Evolutionary conservation across 2,888 invertebrate genomes (phyloP).

Genomic region (Actias luna): DNA sequence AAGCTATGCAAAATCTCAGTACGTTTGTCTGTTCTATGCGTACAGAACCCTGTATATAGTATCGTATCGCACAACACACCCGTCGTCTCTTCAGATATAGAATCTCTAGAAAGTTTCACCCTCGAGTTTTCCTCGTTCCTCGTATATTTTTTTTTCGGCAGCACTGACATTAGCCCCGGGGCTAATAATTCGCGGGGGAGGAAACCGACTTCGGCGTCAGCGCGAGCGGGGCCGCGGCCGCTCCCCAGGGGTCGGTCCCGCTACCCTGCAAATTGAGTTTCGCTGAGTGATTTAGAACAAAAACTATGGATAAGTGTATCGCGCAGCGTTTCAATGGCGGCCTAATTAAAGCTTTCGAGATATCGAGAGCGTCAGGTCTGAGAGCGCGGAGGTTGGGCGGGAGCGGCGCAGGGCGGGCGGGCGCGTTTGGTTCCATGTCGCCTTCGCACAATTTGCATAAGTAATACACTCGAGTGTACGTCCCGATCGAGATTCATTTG

Average conservation of each 20-base stretch:
- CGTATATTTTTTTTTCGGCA: slow-evolving; percentile 46
- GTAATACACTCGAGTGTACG: not conserved
- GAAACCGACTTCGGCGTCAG: slow-evolving; percentile 47
- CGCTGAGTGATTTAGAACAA: slow-evolving; percentile 66
- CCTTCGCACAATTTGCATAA: slow-evolving; percentile 6
- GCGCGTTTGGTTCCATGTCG: not conserved
- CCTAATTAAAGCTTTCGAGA: not conserved
- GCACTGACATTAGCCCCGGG: slow-evolving; percentile 54
- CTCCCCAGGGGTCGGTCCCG: slow-evolving; percentile 49
- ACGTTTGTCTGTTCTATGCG: too few species aligned
- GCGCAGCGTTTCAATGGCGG: slow-evolving; percentile 7
- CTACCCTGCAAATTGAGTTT: slow-evolving; percentile 67
- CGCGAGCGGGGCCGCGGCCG: slow-evolving; percentile 38
- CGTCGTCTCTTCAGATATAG: too few species aligned
- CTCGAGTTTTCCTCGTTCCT: slow-evolving; percentile 47
- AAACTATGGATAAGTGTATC: slow-evolving; percentile 49
- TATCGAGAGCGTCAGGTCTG: not conserved
- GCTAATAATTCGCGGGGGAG: slow-evolving; percentile 58
- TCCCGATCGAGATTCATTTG: not conserved
- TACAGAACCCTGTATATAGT: not conserved
- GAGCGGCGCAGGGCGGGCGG: not conserved
- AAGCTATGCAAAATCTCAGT: too few species aligned
- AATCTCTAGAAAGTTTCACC: slow-evolving; percentile 26
- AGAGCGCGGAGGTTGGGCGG: not conserved
- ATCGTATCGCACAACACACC: not conserved